Percentiles rank a stretch among this genome's conserved stretches.
Conservation (phyloP, 2,113 vertebrate genomes). For the Lophius piscatorius region DNA sequence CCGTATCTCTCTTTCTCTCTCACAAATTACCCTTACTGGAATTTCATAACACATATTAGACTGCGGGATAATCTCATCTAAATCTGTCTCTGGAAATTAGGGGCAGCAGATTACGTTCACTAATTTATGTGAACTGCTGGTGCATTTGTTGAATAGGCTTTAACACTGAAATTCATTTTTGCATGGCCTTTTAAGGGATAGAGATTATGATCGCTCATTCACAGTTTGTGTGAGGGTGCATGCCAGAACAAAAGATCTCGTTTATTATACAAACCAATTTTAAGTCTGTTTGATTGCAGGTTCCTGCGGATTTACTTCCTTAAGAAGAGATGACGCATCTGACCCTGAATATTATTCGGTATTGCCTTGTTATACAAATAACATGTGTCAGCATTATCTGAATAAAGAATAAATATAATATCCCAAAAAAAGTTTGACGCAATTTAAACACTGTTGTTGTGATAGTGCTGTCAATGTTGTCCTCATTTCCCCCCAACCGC, state of each 20-base stretch:
- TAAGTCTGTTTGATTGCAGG: constrained; percentile 3
- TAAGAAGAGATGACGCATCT: not conserved
- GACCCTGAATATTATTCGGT: too few species aligned
- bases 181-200: constrained; percentile 13
- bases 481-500: not conserved
- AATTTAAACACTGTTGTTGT: too few species aligned
- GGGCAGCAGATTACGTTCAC: constrained; percentile 37
- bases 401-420: too few species aligned
- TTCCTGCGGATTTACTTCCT: not conserved
- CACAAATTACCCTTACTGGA: constrained; percentile 32
- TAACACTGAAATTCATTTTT: constrained; percentile 28
- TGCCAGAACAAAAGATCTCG: constrained; percentile 6
- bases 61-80: constrained; percentile 40
- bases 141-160: constrained; percentile 31
- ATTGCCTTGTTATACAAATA: too few species aligned
- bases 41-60: constrained; percentile 40
- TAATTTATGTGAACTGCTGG: constrained; percentile 38
- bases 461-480: not conserved
- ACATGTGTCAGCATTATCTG: too few species aligned
- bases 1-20: constrained; percentile 28
- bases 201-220: constrained; percentile 6
- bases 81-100: constrained; percentile 61
- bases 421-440: too few species aligned
- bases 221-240: not conserved
- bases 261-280: constrained; percentile 5